Evolutionary conservation across 2,113 vertebrate genomes (phyloP).

Genomic region (Nyctereutes procyonoides): DNA sequence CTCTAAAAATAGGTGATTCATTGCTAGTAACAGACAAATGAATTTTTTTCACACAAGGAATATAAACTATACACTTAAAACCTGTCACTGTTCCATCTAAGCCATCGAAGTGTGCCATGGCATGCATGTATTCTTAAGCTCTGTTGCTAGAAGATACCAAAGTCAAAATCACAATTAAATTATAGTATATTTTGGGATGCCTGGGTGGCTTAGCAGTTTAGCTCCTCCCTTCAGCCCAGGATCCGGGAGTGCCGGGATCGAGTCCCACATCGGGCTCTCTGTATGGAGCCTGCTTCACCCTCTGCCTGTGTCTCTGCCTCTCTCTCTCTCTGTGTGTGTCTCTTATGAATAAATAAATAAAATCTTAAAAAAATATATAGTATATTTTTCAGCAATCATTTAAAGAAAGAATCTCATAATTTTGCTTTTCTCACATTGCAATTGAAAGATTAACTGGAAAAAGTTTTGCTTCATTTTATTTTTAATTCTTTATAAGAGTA

Average conservation of each 20-base stretch:
- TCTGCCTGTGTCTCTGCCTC: too few relatives aligned
- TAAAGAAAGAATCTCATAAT: neutral
- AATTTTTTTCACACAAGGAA: neutral
- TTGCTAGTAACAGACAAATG: neutral
- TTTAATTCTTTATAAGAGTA: neutral
- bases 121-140: neutral
- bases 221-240: too few relatives aligned
- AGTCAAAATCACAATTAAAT: neutral
- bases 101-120: neutral
- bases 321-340: too few relatives aligned
- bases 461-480: neutral
- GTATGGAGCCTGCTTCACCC: too few relatives aligned
- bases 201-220: too few relatives aligned
- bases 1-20: neutral
- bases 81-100: neutral
- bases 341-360: too few relatives aligned
- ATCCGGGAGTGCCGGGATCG: too few relatives aligned
- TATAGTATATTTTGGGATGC: too few relatives aligned
- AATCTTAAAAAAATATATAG: neutral
- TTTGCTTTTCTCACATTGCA: neutral
- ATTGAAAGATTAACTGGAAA: neutral
- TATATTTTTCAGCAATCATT: neutral
- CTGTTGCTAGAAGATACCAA: neutral
- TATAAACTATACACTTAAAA: neutral
- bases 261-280: too few relatives aligned